These are phyloP conservation scores for Takifugu rubripes DNA, from an alignment of 2,797 vertebrate genomes.

Conservation along the genomic window DNA sequence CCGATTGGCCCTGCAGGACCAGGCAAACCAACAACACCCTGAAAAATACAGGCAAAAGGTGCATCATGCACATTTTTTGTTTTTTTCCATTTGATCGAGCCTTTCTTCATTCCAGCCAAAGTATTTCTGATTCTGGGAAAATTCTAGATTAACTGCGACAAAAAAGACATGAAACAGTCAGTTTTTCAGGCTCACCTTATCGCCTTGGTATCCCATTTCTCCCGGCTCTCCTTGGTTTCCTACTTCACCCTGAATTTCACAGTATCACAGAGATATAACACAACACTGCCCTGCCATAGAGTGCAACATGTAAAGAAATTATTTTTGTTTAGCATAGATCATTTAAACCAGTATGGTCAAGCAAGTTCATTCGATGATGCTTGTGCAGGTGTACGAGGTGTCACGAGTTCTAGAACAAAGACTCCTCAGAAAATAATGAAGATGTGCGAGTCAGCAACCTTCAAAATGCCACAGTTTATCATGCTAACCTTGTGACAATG, in stretches of 20 bases:
- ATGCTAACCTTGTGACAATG: too few species aligned
- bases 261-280: constrained; percentile 76
- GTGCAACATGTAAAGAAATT: constrained; percentile 17
- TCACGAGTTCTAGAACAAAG: too few species aligned
- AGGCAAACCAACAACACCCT: constrained; percentile 81
- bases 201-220: constrained; percentile 88
- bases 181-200: constrained; percentile 80
- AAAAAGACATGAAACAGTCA: background rate
- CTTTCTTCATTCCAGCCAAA: too few species aligned
- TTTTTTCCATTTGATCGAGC: too few species aligned
- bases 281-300: constrained; percentile 31
- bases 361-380: too few species aligned
- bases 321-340: too few species aligned
- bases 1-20: constrained; percentile 84
- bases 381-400: too few species aligned
- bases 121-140: too few species aligned
- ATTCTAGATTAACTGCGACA: background rate
- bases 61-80: too few species aligned
- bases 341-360: too few species aligned
- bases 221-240: constrained; percentile 88
- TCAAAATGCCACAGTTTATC: too few species aligned
- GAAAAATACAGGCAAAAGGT: constrained; percentile 32
- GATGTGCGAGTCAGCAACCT: too few species aligned
- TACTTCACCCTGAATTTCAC: constrained; percentile 85
- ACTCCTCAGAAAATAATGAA: background rate